These are phyloP conservation scores for Eriosoma lanigerum DNA, from an alignment of 1,140 invertebrate genomes.

Conservation along the genomic window DNA sequence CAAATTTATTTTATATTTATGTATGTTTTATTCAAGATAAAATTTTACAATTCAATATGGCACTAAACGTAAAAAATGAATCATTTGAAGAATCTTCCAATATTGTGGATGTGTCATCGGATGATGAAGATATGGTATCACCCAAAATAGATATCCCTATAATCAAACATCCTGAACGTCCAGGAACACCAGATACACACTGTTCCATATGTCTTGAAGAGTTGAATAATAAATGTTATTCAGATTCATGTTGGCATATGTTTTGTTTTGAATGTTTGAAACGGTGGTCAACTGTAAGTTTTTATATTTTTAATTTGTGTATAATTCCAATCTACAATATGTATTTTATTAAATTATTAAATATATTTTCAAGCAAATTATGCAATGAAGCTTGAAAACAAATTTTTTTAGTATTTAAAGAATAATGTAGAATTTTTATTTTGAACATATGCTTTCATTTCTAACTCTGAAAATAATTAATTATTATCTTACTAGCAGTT, in stretches of 20 bases:
- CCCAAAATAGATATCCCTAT: background rate
- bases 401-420: too few relatives aligned
- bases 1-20: too few relatives aligned
- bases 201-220: conserved; percentile 44
- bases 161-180: background rate
- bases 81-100: background rate
- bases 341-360: too few relatives aligned
- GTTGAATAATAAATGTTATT: conserved; percentile 17
- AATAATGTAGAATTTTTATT: too few relatives aligned
- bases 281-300: conserved; percentile 40
- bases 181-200: conserved; percentile 12
- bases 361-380: too few relatives aligned
- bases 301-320: too few relatives aligned
- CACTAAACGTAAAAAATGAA: background rate
- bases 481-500: too few relatives aligned
- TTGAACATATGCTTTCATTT: too few relatives aligned
- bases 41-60: background rate
- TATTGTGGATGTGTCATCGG: background rate
- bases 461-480: too few relatives aligned
- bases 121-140: background rate
- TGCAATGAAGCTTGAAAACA: too few relatives aligned
- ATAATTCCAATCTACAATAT: too few relatives aligned
- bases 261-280: conserved; percentile 44
- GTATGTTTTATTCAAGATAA: background rate
- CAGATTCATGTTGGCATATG: conserved; percentile 34